Percentiles rank a stretch among this genome's conserved stretches.
These are phyloP conservation scores for Varecia variegata DNA, from an alignment of 2,797 vertebrate genomes.

Conservation along the genomic window DNA sequence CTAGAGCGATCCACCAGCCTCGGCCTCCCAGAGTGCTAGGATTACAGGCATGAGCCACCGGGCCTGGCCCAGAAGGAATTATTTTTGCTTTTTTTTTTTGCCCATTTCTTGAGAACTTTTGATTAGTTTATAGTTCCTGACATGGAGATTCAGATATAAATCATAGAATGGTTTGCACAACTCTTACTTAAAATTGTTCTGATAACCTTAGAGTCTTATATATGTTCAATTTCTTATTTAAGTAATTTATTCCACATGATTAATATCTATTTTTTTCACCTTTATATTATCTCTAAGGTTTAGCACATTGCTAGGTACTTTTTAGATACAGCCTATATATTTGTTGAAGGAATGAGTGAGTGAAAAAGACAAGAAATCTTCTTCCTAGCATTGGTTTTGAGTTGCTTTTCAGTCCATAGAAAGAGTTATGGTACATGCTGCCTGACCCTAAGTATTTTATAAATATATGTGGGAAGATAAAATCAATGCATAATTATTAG, in stretches of 20 bases:
- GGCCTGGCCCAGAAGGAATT: background rate
- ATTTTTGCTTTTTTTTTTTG: background rate
- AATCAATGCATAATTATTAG: background rate
- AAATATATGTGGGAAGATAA: background rate
- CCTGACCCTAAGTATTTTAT: background rate
- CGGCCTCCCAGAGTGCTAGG: too few species aligned
- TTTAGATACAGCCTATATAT: background rate
- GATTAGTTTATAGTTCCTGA: background rate
- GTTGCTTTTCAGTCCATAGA: background rate
- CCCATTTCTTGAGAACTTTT: background rate
- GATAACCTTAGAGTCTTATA: background rate
- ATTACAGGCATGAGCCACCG: too few species aligned
- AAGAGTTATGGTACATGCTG: background rate
- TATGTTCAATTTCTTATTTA: background rate
- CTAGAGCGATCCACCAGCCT: too few species aligned
- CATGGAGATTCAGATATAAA: background rate
- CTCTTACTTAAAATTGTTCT: background rate
- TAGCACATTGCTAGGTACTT: background rate
- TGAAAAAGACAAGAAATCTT: background rate
- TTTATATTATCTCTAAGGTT: background rate
- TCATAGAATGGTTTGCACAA: background rate
- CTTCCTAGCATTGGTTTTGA: background rate
- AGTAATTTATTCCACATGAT: background rate
- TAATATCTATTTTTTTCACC: background rate
- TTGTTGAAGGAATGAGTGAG: background rate